Evolutionary conservation across 2,797 vertebrate species (phyloP).

Genomic region (Pyrocephalus nanus): DNA sequence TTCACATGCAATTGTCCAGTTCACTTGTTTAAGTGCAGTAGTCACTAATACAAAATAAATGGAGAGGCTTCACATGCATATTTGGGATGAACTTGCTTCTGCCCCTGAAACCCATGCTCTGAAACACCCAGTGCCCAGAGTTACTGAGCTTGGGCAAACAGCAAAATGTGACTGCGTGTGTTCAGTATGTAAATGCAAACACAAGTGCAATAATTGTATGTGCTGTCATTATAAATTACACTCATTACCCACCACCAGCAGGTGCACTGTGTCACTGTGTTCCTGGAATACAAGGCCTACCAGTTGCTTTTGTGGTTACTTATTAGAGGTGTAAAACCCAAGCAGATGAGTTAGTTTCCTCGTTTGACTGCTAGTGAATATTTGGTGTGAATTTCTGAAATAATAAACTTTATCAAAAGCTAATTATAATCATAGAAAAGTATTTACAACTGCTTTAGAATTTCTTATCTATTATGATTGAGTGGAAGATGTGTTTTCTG

Average conservation of each 20-base stretch:
- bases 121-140: accelerated
- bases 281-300: neutral
- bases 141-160: neutral
- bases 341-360: conserved; percentile 12
- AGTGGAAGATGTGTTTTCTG: conserved; percentile 52
- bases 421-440: conserved; percentile 36
- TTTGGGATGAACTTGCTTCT: neutral
- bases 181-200: neutral
- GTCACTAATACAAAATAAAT: neutral
- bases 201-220: neutral
- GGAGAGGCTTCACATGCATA: neutral
- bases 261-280: neutral
- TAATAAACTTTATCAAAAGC: conserved; percentile 32
- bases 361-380: conserved; percentile 8
- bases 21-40: neutral
- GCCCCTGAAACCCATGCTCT: neutral
- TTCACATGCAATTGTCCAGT: neutral
- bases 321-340: neutral
- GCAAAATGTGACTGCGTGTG: neutral
- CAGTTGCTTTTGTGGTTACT: neutral
- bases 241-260: neutral
- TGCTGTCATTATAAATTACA: neutral
- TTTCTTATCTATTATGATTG: conserved; percentile 62
- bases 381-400: neutral
- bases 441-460: conserved; percentile 35